Evolutionary conservation across 2,888 invertebrate species (phyloP).

Genomic region (Acleris cristana): DNA sequence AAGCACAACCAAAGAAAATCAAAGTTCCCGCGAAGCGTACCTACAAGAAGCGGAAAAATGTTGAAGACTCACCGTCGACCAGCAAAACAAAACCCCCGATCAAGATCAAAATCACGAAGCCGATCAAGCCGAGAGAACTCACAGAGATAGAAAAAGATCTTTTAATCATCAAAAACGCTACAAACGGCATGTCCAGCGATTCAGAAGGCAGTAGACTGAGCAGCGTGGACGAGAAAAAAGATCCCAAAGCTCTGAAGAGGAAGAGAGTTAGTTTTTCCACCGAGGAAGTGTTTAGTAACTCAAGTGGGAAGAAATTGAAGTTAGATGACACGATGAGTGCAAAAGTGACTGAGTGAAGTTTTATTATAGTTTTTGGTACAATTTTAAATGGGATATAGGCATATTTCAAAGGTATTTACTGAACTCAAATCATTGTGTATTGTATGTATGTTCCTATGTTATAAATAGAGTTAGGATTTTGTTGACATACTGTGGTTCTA

Average conservation of each 20-base stretch:
- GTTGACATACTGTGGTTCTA: no score
- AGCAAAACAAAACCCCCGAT: conserved; percentile 52
- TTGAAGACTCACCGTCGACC: conserved; percentile 61
- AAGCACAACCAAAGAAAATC: conserved; percentile 64
- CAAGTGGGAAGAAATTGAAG: conserved; percentile 47
- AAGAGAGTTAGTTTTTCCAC: conserved; percentile 58
- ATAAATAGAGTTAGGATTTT: no score
- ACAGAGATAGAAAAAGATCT: conserved; percentile 76
- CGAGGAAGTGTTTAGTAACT: conserved; percentile 50
- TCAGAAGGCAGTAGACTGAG: conserved; percentile 56
- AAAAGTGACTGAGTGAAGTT: conserved; percentile 27
- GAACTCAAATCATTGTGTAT: no score
- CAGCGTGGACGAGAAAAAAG: conserved; percentile 48
- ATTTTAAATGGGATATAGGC: no score
- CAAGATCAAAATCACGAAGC: conserved; percentile 59
- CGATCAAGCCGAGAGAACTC: conserved; percentile 64
- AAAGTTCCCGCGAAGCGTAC: conserved; percentile 58
- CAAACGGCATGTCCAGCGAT: conserved; percentile 63
- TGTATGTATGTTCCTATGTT: no score
- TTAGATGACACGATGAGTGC: conserved; percentile 21
- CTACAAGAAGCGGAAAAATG: conserved; percentile 67
- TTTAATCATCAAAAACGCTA: conserved; percentile 71
- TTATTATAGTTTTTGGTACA: conserved; percentile 4
- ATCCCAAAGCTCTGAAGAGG: conserved; percentile 55
- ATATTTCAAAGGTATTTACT: no score